phyloP scores from a whole-genome alignment of 1,140 invertebrate genomes.

The Procambarus clarkii region DNA sequence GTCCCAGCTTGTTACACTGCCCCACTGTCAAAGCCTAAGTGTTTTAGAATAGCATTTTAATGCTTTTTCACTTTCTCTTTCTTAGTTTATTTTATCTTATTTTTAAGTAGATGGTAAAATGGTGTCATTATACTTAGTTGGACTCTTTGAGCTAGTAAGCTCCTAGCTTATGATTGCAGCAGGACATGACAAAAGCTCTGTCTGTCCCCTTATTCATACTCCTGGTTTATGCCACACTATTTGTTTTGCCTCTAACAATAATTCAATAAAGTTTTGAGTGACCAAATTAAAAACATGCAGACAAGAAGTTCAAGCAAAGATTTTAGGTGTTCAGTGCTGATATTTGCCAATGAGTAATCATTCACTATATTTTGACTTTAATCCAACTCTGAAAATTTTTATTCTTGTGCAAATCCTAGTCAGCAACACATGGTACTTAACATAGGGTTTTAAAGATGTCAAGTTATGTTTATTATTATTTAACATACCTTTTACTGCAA shows the following conservation, averaged over 20 bases:
- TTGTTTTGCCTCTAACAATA: slow-evolving; percentile 70
- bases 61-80: slow-evolving; percentile 69
- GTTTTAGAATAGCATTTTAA: slow-evolving; percentile 71
- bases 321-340: slow-evolving; percentile 56
- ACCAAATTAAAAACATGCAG: slow-evolving; percentile 70
- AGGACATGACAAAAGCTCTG: slow-evolving; percentile 63
- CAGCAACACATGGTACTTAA: slow-evolving; percentile 69
- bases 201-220: slow-evolving; percentile 59
- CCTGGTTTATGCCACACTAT: slow-evolving; percentile 68
- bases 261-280: slow-evolving; percentile 70
- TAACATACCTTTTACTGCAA: slow-evolving; percentile 57
- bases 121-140: slow-evolving; percentile 67
- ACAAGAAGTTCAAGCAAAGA: slow-evolving; percentile 71
- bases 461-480: slow-evolving; percentile 55
- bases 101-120: slow-evolving; percentile 71
- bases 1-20: slow-evolving; percentile 56
- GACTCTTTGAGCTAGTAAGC: slow-evolving; percentile 34
- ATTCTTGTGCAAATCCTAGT: slow-evolving; percentile 47
- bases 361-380: background rate
- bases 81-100: slow-evolving; percentile 63
- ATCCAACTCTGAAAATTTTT: background rate
- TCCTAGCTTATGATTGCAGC: slow-evolving; percentile 61
- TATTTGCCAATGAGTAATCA: slow-evolving; percentile 61
- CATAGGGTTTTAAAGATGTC: slow-evolving; percentile 61
- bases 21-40: slow-evolving; percentile 62